Evolutionary conservation across 2,797 vertebrate species (phyloP).

Genomic region (Cynopterus sphinx): DNA sequence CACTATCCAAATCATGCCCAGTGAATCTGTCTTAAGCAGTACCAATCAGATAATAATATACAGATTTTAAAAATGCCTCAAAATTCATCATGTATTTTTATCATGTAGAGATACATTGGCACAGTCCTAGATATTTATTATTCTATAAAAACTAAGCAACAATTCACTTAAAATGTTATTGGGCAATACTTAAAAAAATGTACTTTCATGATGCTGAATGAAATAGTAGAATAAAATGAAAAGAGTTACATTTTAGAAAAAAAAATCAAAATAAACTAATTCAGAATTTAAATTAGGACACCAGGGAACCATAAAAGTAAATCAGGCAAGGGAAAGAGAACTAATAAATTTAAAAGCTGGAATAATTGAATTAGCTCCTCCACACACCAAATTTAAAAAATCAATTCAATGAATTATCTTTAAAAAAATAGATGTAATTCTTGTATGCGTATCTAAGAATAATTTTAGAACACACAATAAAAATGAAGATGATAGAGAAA

Average conservation of each 20-base stretch:
- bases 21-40: neutral
- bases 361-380: neutral
- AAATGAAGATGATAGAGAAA: neutral
- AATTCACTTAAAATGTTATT: constrained; percentile 13
- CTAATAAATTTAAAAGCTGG: neutral
- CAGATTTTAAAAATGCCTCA: neutral
- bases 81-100: neutral
- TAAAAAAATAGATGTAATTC: neutral
- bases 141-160: neutral
- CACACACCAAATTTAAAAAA: neutral
- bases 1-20: neutral
- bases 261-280: neutral
- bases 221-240: neutral
- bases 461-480: neutral
- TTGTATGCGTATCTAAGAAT: neutral
- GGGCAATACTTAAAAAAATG: neutral
- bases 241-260: neutral
- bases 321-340: neutral
- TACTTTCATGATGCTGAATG: neutral
- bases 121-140: neutral
- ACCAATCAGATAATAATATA: neutral
- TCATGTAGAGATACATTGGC: neutral
- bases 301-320: neutral
- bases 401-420: neutral
- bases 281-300: neutral